phyloP scores from a whole-genome alignment of 2,113 vertebrate species.

The Menidia beryllina region DNA sequence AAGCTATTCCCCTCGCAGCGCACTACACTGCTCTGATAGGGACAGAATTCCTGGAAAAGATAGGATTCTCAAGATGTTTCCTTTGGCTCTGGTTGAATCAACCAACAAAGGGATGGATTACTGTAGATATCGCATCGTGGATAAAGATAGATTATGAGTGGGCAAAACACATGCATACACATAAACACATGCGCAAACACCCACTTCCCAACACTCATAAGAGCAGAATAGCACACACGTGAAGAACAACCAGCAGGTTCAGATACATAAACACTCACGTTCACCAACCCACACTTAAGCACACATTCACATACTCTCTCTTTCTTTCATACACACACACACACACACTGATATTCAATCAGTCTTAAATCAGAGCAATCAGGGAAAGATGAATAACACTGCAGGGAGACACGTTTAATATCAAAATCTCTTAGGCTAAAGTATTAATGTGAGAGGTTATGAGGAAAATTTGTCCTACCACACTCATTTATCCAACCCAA shows the following conservation, averaged over 20 bases:
- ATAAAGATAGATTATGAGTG: conserved; percentile 71
- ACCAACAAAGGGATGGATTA: conserved; percentile 24
- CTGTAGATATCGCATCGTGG: conserved; percentile 45
- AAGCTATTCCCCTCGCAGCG: neutral
- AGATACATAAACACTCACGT: conserved; percentile 32
- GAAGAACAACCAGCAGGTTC: conserved; percentile 23
- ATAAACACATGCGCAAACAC: conserved; percentile 37
- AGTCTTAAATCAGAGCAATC: conserved; percentile 9
- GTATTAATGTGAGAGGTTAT: conserved; percentile 27
- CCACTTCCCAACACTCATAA: conserved; percentile 30
- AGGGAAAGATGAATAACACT: conserved; percentile 6
- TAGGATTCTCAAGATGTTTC: conserved; percentile 16
- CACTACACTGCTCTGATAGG: neutral
- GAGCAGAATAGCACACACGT: conserved; percentile 27
- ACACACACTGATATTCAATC: conserved; percentile 28
- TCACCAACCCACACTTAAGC: conserved; percentile 35
- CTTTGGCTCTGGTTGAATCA: conserved; percentile 37
- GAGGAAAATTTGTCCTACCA: conserved; percentile 13
- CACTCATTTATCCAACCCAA: neutral
- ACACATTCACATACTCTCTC: neutral
- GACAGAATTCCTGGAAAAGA: conserved; percentile 24
- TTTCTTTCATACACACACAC: neutral
- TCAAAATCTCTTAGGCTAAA: conserved; percentile 8
- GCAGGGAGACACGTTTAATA: conserved; percentile 19
- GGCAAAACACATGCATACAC: conserved; percentile 55